Evolutionary conservation across 1,140 invertebrate genomes (phyloP).

Genomic region (Holcopasites calliopsidis): DNA sequence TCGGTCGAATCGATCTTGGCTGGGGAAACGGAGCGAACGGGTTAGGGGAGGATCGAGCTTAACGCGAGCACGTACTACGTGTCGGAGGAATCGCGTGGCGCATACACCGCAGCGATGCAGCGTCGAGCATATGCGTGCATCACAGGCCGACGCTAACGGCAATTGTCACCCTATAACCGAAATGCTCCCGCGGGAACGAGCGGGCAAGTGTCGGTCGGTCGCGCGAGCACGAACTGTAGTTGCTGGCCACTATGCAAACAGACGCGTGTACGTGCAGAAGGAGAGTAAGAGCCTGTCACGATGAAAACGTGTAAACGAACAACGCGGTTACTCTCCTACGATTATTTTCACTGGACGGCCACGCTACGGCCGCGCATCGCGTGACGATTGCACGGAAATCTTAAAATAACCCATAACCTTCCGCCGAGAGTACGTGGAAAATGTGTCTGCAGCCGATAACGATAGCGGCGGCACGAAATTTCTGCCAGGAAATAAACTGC

Average conservation of each 20-base stretch:
- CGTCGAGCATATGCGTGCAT: slow-evolving; percentile 55
- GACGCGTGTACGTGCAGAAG: not conserved
- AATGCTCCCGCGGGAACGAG: slow-evolving; percentile 25
- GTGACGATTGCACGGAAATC: slow-evolving; percentile 38
- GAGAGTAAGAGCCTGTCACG: not conserved
- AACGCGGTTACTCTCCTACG: not conserved
- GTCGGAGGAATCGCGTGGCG: not conserved
- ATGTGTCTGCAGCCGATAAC: slow-evolving; percentile 17
- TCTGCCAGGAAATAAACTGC: not conserved
- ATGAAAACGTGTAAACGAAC: not conserved
- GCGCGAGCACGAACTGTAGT: slow-evolving; percentile 16
- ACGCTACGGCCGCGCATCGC: slow-evolving; percentile 4
- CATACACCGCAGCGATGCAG: slow-evolving; percentile 6
- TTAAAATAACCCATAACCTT: slow-evolving; percentile 42
- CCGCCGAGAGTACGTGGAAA: not conserved
- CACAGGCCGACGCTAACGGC: slow-evolving; percentile 68
- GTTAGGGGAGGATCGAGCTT: not conserved
- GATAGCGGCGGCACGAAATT: slow-evolving; percentile 32
- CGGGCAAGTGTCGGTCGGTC: not conserved
- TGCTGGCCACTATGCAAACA: slow-evolving; percentile 33
- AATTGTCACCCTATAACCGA: slow-evolving; percentile 72
- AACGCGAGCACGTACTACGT: slow-evolving; percentile 8
- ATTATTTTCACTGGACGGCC: slow-evolving; percentile 38
- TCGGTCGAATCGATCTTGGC: slow-evolving; percentile 2
- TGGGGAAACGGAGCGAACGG: not conserved